Base-by-base conservation (phyloP, 2,113 vertebrate genomes). In the Malurus melanocephalus region DNA sequence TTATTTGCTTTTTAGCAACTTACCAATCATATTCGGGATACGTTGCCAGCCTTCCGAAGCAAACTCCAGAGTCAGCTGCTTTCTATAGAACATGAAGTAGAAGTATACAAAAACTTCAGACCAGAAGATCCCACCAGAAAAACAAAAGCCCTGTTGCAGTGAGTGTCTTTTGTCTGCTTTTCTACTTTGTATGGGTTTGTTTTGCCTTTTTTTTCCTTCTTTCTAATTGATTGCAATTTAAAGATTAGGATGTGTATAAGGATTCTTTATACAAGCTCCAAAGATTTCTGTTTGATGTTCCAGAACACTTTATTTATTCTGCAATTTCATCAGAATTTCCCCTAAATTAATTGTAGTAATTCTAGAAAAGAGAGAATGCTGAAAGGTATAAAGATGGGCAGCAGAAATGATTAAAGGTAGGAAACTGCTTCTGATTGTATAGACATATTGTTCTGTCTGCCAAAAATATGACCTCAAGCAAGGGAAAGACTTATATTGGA, bases 21-120 rank as follows among this genome's bases (percentile, higher is more conserved):
- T 92, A 99, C 98, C 93, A 98, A 99, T 95, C 99, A 99, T 94
- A 99, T 99, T 92, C 97, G 98, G 66, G 98, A 99, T 46, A 98
- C 97, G 5, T 92, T 99, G 75, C 98, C 98, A 59, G 97, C 96
- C 74, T 98, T 99, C 95, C 96, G 98, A 73, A 98, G 96, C 96
- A 98, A 97, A 76, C 97, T 99, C 12, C 98, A 99, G 95, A 95
- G 93, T 42, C 98, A 99, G 74, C 89, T 99, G 85, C 96, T 98
- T 75, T 97, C 97, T 32, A 95, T 99, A 90, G 98, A 98, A 87
- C 98, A 98, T 80, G 98, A 99, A 93, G 98, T 98, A 19, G 98
- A 98, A 53, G 97, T 97, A 65, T 98, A 97, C 94, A 98, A 94
- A 89, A 97, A 98, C 82, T 98, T 98, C 92, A 97, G 96, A 72